Evolutionary conservation across 2,797 vertebrate species (phyloP), one percentile per base, ranked within the genome.

Genomic region (Chelidonichthys spinosus): DNA sequence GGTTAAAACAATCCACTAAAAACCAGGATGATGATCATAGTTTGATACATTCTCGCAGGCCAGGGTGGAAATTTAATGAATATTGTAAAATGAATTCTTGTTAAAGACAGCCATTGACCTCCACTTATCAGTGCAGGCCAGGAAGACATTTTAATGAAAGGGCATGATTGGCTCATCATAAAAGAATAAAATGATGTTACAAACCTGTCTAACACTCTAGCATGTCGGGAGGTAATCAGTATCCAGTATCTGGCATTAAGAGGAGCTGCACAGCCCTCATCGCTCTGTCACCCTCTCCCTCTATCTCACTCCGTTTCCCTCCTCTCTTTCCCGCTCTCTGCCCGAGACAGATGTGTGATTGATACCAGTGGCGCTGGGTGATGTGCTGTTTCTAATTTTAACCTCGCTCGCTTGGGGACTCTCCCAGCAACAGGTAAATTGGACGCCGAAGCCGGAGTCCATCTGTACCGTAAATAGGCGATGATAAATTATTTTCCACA

Each of bases 331-430:
- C 33, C 63, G 14, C 67, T 72, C 50, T 44, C 37, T 59, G 44
- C 63, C 69, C 9, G 3, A 84, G 88, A 90, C 90, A 86, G 82
- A 85, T 84, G 73, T 85, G 84, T 91, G 92, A 94, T 93, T 92
- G 94, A 93, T 93, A 87, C 73, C 80, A 55, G 42, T 47, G 83
- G 74, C 82, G 83, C 75, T 18, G 79, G 85, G 75, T 79, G 78
- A 89, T 87, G 84, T 71, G 82, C 87, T 72, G 83, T 54, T 86
- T 90, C 93, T 93, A 95, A 93, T 90, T 94, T 94, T 94, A 93
- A 91, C 85, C 62, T 17, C 35, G 33, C 81, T 89, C 81, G 75
- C 87, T 79, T 47, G 83, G 75, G 78, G 75, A 90, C 75, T 82
- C 70, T 84, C 69, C 14, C 65, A 86, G 85, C 89, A 90, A 89